Base-by-base conservation (phyloP, 2,888 invertebrate genomes). In the Hemithea aestivaria region DNA sequence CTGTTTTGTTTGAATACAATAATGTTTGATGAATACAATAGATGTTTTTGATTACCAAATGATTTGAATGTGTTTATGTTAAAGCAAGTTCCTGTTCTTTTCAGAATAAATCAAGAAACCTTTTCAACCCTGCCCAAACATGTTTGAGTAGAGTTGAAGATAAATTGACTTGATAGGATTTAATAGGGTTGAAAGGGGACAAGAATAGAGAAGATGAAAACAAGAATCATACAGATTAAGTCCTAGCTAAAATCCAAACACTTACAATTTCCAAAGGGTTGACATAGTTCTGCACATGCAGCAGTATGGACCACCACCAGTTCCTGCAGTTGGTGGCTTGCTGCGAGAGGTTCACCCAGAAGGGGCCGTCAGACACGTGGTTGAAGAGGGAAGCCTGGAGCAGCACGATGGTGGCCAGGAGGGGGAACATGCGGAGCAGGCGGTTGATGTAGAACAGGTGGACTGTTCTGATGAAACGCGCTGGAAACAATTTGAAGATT, bases 271-370 rank as follows among this genome's bases (percentile, higher is more conserved):
- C 42, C 2, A 53, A n/a, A 7, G 60, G 47, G 27, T 76, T 74
- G 1, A 77, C 70, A 48, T 82, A 88, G 48, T 89, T 89, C 51
- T 89, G 88, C 2, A 88, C 58, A 53, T 88, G 87, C 1, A 89
- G 58, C 7, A 89, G 33, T 0, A 73, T 62, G 1, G 76, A 43
- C 89, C 89, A 89, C 89, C 89, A 89, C 40, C 75, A 67, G 0
- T 48, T 49, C 7, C 72, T 56, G 51, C 89, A 89, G 51, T 62
- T 62, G 2, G 68, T 63, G 0, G 62, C 38, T 1, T 61, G 53
- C 1, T 21, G 27, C 1, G 64, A 89, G 58, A 88, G 45, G 66
- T 64, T 44, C 66, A 77, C 1, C 90, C 90, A 60, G 73, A 78
- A 63, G 0, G 77, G 77, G 0, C 69, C 66, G 33, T 73, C 74